phyloP scores from a whole-genome alignment of 1,140 invertebrate genomes.

The Drosophila melanogaster region DNA sequence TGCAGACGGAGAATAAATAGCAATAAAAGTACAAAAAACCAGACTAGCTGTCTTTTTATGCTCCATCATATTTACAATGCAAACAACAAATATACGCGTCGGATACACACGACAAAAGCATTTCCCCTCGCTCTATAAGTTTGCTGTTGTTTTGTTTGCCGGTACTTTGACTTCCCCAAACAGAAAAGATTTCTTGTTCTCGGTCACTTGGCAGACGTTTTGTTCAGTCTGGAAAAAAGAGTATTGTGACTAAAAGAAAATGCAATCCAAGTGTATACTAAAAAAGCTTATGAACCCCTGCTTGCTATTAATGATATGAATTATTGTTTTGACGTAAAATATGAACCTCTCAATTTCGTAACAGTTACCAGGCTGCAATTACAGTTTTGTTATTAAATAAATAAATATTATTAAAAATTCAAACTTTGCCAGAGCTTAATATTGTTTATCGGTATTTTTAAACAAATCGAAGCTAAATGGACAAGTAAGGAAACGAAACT shows the following conservation, averaged over 20 bases:
- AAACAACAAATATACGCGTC: slow-evolving; percentile 41
- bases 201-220: slow-evolving; percentile 37
- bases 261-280: no score
- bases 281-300: no score
- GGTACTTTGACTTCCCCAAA: slow-evolving; percentile 42
- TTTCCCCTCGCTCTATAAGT: slow-evolving; percentile 10
- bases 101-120: slow-evolving; percentile 43
- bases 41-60: slow-evolving; percentile 49
- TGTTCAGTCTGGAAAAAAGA: slow-evolving; percentile 15
- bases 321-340: no score
- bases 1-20: slow-evolving; percentile 40
- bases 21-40: slow-evolving; percentile 52
- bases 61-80: slow-evolving; percentile 49
- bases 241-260: neutral
- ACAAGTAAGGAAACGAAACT: no score
- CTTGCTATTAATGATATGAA: no score
- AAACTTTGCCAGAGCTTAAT: no score
- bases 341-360: no score
- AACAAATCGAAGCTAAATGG: no score
- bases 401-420: no score
- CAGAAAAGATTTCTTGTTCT: slow-evolving; percentile 44
- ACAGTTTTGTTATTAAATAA: no score
- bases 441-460: no score
- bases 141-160: slow-evolving; percentile 32
- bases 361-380: no score